Conservation (phyloP, 2,113 vertebrate species). For the Phoenicopterus ruber region DNA sequence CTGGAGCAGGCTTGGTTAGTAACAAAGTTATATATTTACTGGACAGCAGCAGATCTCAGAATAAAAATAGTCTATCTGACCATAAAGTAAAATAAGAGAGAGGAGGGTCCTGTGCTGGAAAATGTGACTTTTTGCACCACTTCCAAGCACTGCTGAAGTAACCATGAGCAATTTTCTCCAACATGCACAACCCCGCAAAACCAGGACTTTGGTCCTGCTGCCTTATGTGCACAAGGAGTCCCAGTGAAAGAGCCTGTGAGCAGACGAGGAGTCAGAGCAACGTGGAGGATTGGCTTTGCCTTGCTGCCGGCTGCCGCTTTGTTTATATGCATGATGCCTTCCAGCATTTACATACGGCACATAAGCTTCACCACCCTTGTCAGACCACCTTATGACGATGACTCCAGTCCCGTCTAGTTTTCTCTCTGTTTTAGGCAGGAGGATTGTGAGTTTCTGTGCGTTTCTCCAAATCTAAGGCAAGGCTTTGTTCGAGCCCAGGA, state of each 20-base stretch:
- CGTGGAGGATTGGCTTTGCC: neutral
- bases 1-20: conserved; percentile 76
- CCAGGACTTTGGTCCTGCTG: neutral
- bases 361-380: neutral
- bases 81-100: conserved; percentile 57
- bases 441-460: neutral
- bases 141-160: neutral
- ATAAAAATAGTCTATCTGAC: conserved; percentile 66
- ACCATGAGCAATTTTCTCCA: neutral
- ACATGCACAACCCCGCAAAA: neutral
- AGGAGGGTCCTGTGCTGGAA: neutral
- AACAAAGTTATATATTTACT: conserved; percentile 83
- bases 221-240: neutral
- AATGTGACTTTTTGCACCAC: neutral
- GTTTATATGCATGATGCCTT: neutral
- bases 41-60: conserved; percentile 77
- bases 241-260: neutral
- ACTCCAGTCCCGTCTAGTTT: neutral
- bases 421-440: neutral
- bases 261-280: neutral
- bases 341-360: neutral
- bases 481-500: neutral
- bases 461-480: neutral
- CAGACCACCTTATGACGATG: neutral
- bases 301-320: neutral